Base-by-base conservation (phyloP, 1,140 invertebrate species). In the Papilio polytes region DNA sequence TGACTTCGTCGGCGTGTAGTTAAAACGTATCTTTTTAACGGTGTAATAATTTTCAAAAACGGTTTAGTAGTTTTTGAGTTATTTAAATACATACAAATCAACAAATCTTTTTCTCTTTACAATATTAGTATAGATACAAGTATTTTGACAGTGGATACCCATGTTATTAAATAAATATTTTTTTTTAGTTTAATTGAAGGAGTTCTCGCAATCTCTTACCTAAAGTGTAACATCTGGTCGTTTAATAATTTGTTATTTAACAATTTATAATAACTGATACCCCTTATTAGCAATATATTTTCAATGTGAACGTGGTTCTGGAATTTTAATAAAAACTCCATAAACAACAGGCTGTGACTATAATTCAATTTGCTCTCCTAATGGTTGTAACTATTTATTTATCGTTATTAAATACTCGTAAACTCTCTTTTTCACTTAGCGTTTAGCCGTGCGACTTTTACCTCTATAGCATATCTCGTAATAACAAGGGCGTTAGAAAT, bases 281-380 rank as follows among this genome's bases (percentile, higher is more conserved):
- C 12, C 7, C n/a, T 22, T 26, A 76, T 76, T 76, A 76, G 26
- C 74, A 76, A 22, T 26, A 76, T 51, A 31, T 3, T 76, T 76
- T 76, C 51, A 76, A 76, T 48, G 74, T 51, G 22, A 76, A 76
- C 44, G n/a, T 51, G 12, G 10, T 48, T 8, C 46, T 51, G 20
- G 20, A 20, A 76, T 76, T 9, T 76, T 44, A 74, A 74, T 76
- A 26, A 76, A 48, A 76, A 76, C 44, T 44, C 74, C 74, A 48
- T 51, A 51, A 76, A 76, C 46, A 46, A 76, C 12, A 26, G 20
- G 3, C 9, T 53, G 22, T 53, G 22, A 53, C 48, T 76, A 76
- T 76, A 51, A 76, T 51, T 31, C 13, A 76, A 76, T 76, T 46
- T n/a, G 20, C 44, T 76, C 12, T 51, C 12, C 13, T 51, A 76